Conservation (phyloP, 2,797 vertebrate species). For the Ataeniobius toweri region DNA sequence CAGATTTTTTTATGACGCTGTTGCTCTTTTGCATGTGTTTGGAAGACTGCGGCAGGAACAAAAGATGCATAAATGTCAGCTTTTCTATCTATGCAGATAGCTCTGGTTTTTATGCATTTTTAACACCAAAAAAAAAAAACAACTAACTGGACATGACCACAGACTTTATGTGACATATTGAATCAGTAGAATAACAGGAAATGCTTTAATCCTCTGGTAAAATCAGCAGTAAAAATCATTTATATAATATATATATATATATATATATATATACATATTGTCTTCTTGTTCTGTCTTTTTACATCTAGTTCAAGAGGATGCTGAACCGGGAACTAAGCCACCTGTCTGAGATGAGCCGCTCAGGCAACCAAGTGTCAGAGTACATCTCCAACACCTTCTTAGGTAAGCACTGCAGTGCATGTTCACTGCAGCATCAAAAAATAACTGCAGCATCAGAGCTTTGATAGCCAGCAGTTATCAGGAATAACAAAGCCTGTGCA, state of each 20-base stretch:
- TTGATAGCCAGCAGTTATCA: slow-evolving; percentile 2
- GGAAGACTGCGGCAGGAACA: slow-evolving; percentile 13
- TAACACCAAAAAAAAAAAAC: slow-evolving; percentile 17
- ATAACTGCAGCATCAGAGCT: neutral
- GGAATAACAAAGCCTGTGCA: slow-evolving; percentile 1
- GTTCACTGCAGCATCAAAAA: neutral
- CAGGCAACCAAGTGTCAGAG: slow-evolving; percentile 98
- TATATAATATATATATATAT: neutral
- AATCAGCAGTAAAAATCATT: slow-evolving; percentile 4
- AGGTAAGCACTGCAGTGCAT: slow-evolving; percentile 80
- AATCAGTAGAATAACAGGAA: slow-evolving; percentile 54
- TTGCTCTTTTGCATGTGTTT: slow-evolving; percentile 1
- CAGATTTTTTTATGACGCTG: neutral
- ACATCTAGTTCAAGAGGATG: slow-evolving; percentile 97
- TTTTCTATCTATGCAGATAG: neutral
- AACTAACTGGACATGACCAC: slow-evolving; percentile 20
- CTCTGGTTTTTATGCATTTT: slow-evolving; percentile 22
- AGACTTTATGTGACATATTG: slow-evolving; percentile 37
- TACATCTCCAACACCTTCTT: slow-evolving; percentile 99
- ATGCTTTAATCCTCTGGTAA: slow-evolving; percentile 12
- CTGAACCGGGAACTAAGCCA: slow-evolving; percentile 97
- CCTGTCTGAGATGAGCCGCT: slow-evolving; percentile 98
- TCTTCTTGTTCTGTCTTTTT: slow-evolving; percentile 14
- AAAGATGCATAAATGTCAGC: slow-evolving; percentile 10
- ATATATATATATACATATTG: neutral